Evolutionary conservation across 1,140 invertebrate genomes (phyloP).

Genomic region (Scaptodrosophila lebanonensis): DNA sequence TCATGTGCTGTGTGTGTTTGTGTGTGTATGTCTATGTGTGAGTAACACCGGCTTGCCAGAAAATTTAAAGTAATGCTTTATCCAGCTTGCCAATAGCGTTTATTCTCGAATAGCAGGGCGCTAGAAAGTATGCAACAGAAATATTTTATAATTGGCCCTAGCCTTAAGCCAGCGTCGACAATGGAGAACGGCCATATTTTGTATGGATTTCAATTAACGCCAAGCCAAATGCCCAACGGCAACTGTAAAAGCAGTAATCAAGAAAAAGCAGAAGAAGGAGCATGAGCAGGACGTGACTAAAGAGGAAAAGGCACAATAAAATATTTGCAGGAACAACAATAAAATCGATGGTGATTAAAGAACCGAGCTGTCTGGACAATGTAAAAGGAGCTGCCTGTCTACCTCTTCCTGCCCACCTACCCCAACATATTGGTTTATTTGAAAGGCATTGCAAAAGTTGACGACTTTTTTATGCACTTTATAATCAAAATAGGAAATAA

Average conservation of each 20-base stretch:
- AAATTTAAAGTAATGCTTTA: conserved; percentile 40
- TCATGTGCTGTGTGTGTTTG: not conserved
- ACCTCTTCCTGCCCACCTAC: too few species aligned
- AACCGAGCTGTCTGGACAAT: too few species aligned
- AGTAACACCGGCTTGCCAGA: conserved; percentile 3
- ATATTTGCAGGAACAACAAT: conserved; percentile 51
- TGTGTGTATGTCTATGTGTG: conserved; percentile 5
- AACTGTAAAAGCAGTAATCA: too few species aligned
- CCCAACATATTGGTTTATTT: too few species aligned
- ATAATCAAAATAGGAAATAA: too few species aligned
- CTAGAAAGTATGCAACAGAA: conserved; percentile 8
- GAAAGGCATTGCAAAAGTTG: too few species aligned
- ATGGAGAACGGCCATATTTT: conserved; percentile 61
- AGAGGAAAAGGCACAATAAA: conserved; percentile 56
- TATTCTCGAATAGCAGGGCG: not conserved
- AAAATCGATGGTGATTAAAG: conserved; percentile 37
- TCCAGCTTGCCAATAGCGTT: conserved; percentile 14
- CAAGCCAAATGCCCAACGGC: conserved; percentile 13
- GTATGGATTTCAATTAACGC: conserved; percentile 74
- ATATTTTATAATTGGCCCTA: conserved; percentile 61
- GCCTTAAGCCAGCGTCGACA: conserved; percentile 42
- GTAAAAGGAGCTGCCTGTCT: too few species aligned
- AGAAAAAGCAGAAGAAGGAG: conserved; percentile 2
- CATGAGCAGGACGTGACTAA: conserved; percentile 13
- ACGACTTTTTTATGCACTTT: too few species aligned